These are phyloP conservation scores for Philaethria dido DNA, from an alignment of 2,888 invertebrate species.

Conservation along the genomic window DNA sequence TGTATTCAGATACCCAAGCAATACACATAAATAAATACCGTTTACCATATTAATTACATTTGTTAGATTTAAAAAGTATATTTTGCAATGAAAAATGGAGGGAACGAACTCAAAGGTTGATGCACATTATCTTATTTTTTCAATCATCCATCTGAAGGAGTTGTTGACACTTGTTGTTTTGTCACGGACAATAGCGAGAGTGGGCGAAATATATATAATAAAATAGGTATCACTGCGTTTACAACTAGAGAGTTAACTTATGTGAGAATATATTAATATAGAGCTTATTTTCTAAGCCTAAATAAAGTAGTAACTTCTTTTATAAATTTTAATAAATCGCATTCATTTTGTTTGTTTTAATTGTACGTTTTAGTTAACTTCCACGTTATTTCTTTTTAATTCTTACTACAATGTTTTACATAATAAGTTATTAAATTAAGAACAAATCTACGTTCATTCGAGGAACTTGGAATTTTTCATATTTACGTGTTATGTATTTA, in stretches of 20 bases:
- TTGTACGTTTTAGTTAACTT: conserved; percentile 48
- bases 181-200: conserved; percentile 65
- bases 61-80: too few relatives aligned
- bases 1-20: too few relatives aligned
- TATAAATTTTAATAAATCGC: too few relatives aligned
- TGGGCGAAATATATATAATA: conserved; percentile 68
- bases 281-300: background rate
- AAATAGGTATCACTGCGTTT: conserved; percentile 72
- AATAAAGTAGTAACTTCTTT: background rate
- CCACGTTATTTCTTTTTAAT: conserved; percentile 46
- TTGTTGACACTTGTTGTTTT: conserved; percentile 48
- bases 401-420: conserved; percentile 18
- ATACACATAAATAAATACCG: too few relatives aligned
- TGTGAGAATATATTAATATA: conserved; percentile 8
- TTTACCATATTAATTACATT: too few relatives aligned
- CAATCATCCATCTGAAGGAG: background rate
- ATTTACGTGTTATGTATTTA: background rate
- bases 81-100: conserved; percentile 77
- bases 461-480: conserved; percentile 4
- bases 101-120: conserved; percentile 66
- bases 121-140: conserved; percentile 18
- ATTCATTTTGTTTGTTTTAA: background rate
- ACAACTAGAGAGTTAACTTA: conserved; percentile 33
- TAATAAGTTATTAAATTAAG: conserved; percentile 2
- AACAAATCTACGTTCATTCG: background rate